Percentiles rank a stretch among this genome's conserved stretches.
These are phyloP conservation scores for Phocoena sinus DNA, from an alignment of 2,113 vertebrate genomes.

Conservation along the genomic window DNA sequence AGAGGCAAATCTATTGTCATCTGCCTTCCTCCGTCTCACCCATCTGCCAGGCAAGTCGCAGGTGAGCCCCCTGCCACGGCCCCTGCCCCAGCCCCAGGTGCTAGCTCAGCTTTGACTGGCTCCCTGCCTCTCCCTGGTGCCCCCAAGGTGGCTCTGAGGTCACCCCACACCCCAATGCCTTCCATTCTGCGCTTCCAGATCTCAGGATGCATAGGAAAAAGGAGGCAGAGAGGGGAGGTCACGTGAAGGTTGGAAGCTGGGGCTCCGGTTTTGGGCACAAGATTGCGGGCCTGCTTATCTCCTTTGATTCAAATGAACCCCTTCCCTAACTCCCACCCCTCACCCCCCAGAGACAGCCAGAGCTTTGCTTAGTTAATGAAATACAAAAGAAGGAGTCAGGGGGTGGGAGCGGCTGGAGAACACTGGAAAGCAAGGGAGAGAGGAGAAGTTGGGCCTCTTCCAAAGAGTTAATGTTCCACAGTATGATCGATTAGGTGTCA, in stretches of 20 bases:
- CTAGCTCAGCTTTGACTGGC: constrained; percentile 41
- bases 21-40: constrained; percentile 61
- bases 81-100: constrained; percentile 64
- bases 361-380: constrained; percentile 80
- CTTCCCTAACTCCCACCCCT: constrained; percentile 28
- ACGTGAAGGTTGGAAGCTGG: constrained; percentile 73
- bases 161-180: neutral
- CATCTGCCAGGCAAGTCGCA: constrained; percentile 69
- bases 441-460: constrained; percentile 85
- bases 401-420: constrained; percentile 55
- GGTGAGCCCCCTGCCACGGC: constrained; percentile 55
- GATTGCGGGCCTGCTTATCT: neutral
- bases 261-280: neutral
- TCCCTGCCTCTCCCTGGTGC: constrained; percentile 42
- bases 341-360: constrained; percentile 72
- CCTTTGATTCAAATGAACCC: constrained; percentile 48
- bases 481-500: constrained; percentile 90
- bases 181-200: neutral
- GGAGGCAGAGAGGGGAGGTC: constrained; percentile 70
- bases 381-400: constrained; percentile 69
- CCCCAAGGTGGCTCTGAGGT: constrained; percentile 73
- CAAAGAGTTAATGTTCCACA: constrained; percentile 92
- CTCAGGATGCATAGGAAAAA: neutral
- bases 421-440: constrained; percentile 75
- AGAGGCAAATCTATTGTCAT: constrained; percentile 66